Evolutionary conservation across 2,113 vertebrate species (phyloP), one percentile per base, ranked within the genome.

Genomic region (Microtus richardsoni): DNA sequence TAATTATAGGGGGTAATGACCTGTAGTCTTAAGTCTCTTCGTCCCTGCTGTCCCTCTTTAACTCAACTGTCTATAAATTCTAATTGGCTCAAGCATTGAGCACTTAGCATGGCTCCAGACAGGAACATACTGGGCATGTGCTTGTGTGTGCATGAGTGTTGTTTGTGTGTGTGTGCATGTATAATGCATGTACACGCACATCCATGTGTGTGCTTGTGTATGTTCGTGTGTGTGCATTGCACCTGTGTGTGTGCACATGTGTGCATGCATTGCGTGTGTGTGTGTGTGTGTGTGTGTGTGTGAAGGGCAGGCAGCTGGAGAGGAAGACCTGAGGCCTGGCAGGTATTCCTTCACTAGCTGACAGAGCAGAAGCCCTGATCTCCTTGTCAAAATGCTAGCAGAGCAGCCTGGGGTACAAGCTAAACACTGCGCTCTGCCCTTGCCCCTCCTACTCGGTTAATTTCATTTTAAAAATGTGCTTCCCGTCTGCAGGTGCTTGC

Each of bases 311-410:
- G 60, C 82, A 66, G 39, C 82, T 66, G 82, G 60, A 75, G 36
- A 14, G 24, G 30, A 75, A 73, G 62, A 75, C 30, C 79, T 84
- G 74, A 26, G 1, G 19, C 62, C n/a, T 0, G 52, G 26, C 44
- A 77, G 88, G 71, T 87, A 36, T n/a, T 44, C 12, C 36, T 44
- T 39, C 70, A 83, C 49, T 58, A 21, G 21, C n/a, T 88, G 71
- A n/a, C 22, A 68, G 47, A 92, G 84, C 58, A 88, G 94, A 94
- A 54, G 83, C 87, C 86, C 74, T 62, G 77, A 54, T 64, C 52
- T 62, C 10, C 68, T 85, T 36, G 21, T 47, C 33, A 28, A n/a
- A 68, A 30, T 52, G 64, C 84, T 17, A 21, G 68, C 47, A 19
- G 5, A 71, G 84, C 36, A 19, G 87, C 74, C 68, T 49, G 75